Evolutionary conservation across 2,113 vertebrate genomes (phyloP).

Genomic region (Atractosteus spatula): DNA sequence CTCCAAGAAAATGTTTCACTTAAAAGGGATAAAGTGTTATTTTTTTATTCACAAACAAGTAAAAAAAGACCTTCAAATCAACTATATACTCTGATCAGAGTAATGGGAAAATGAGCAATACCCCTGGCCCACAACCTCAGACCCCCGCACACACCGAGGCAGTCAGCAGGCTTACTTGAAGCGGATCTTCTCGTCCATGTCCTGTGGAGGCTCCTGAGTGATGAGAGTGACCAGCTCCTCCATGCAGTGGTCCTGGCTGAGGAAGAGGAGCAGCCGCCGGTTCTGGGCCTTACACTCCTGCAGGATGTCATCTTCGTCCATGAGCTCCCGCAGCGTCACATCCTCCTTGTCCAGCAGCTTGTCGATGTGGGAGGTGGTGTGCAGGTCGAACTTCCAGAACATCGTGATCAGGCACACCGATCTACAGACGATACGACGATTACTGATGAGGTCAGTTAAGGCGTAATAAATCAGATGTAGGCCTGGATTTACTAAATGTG

Average conservation of each 20-base stretch:
- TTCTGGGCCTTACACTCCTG: constrained; percentile 98
- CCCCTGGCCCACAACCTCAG: neutral
- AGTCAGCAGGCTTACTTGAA: constrained; percentile 83
- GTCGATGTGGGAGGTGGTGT: constrained; percentile 90
- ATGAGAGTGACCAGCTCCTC: constrained; percentile 88
- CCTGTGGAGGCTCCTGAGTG: constrained; percentile 83
- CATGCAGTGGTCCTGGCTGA: constrained; percentile 90
- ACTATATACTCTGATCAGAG: too few relatives aligned
- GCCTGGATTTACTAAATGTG: too few relatives aligned
- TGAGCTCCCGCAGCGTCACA: constrained; percentile 85
- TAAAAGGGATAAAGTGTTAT: too few relatives aligned
- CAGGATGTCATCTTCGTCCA: constrained; percentile 93
- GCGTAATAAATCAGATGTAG: too few relatives aligned
- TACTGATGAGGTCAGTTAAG: too few relatives aligned
- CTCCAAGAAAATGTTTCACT: too few relatives aligned
- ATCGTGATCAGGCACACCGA: constrained; percentile 71
- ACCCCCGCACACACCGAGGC: neutral
- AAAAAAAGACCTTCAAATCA: too few relatives aligned
- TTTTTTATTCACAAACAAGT: too few relatives aligned
- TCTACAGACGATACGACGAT: constrained; percentile 43
- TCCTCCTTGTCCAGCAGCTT: constrained; percentile 93
- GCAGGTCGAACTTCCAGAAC: constrained; percentile 99
- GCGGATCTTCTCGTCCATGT: constrained; percentile 91
- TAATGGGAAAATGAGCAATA: too few relatives aligned
- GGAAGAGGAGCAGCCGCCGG: constrained; percentile 86